Base-by-base conservation (phyloP, 2,797 vertebrate genomes). In the Stomatorhinus walkeri region DNA sequence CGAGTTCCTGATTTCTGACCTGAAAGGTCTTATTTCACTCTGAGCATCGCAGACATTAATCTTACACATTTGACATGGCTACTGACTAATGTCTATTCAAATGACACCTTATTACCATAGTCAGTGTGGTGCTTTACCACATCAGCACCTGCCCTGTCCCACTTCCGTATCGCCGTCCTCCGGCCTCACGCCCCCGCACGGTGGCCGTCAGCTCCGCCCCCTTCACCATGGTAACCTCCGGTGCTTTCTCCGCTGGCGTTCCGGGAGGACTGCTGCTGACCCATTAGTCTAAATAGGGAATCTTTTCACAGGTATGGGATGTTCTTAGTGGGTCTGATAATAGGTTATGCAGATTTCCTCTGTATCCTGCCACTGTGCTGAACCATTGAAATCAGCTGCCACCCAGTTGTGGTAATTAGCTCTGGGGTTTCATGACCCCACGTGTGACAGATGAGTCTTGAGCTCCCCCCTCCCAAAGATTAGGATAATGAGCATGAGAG, bases 301-400 rank as follows among this genome's bases (percentile, higher is more conserved):
- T 84, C 24, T 40, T 81, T 86, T 89, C 52, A 8, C 87, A 89
- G 28, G 89, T 83, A 85, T 88, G 43, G 52, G 49, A 84, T 89
- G 88, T 87, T 87, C 61, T 76, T 76, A 76, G 84, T 68, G 86
- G 46, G 54, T 36, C 81, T 87, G 54, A 64, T 89, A 89, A 89
- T 87, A 76, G 87, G 52, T 88, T 85, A 64, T 51, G 79, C 48
- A 64, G 12, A 88, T 88, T 85, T 19, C 52, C 46, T 61, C 51
- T 85, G 43, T 51, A 79, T 64, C 43, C n/a, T 24, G 36, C 72
- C 36, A 32, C 36, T 83, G 76, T 72, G 43, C 24, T 10, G 22
- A 48, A 22, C 40, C 76, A 59, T 40, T 28, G 87, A 83, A 88
- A 52, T 79, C 85, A 43, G 46, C 64, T 68, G 52, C 28, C 76